Base-by-base conservation (phyloP, 2,888 invertebrate genomes). In the Tuta absoluta region DNA sequence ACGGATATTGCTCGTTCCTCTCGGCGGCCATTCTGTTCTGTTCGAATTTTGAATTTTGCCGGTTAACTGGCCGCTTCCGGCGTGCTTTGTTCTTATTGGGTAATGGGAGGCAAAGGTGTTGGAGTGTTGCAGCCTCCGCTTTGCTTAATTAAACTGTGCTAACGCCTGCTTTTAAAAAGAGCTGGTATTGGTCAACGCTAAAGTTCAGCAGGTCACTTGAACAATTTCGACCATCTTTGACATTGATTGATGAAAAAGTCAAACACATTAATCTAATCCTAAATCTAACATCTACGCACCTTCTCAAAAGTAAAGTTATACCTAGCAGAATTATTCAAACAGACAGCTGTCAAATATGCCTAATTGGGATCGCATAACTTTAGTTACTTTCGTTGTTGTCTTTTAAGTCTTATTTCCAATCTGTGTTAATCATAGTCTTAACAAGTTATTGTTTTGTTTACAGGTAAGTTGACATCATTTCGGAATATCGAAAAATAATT, bases 1-100 rank as follows among this genome's bases (percentile, higher is more conserved):
- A 89, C 91, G 91, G 91, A 91, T 89, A 90, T 89, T 85, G 88
- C 87, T 82, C 81, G 87, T 88, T 87, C 88, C 87, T 87, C 87
- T 87, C 82, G 77, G 74, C 79, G 77, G 83, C 82, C 86, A 85
- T 89, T 88, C 86, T 84, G 85, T 89, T 88, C 86, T 84, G 85
- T 81, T 85, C 81, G 87, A 87, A 89, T 89, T 91, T 91, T 87
- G 84, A 89, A 91, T 91, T 91, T 89, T 87, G 89, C 89, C 89
- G 87, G 85, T 85, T 88, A 90, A 91, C 87, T 86, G 89, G 82
- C 78, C 78, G 79, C 86, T 86, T 89, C 90, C 91, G 91, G 85
- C 78, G 67, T 67, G 80, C 85, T 87, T 88, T 87, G 87, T 87
- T 81, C 84, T 78, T 78, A 75, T 86, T 82, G 77, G 77, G 78